Base-by-base conservation (phyloP, 2,888 invertebrate genomes). In the Alcis repandata region DNA sequence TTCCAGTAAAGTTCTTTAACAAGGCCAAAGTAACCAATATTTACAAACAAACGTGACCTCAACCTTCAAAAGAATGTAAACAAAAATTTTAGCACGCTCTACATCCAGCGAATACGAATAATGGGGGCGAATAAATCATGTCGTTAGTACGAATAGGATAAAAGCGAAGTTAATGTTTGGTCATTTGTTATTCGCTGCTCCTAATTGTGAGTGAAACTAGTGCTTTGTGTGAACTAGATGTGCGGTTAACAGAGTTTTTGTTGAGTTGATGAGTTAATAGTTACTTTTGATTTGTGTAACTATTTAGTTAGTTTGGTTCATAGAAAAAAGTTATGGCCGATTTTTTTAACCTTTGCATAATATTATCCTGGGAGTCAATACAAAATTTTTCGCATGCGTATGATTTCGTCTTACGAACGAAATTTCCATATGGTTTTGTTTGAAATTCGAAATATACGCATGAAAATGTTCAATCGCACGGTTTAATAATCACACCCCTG, bases 31-130 rank as follows among this genome's bases (percentile, higher is more conserved):
- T 19, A 45, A 61, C 32, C 43, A 54, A 64, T 64, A 59, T 64
- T 64, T 64, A 59, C 64, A 59, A 64, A 64, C 64, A 64, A 59
- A 64, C 8, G 2, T 40, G 70, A 20, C 71, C 52, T 64, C 38
- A 64, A 59, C 64, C 64, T 64, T 49, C 36, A 48, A 41, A 62
- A 48, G 48, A 57, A 43, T 53, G 45, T 49, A 49, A 60, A 51
- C 63, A 51, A 56, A n/a, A 54, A 62, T 62, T 63, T 56, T 53
- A 52, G 53, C 46, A 53, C 59, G 53, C 40, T 63, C 59, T n/a
- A 63, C 22, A 63, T 58, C 45, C 38, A 19, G 17, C 41, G 43
- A 43, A 40, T 45, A 58, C 41, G 49, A 36, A 48, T 57, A 63
- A 63, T 57, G 53, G 20, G 15, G 17, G 53, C 58, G 40, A 63